Percentiles rank a stretch among this genome's conserved stretches.
Evolutionary conservation across 2,888 invertebrate genomes (phyloP).

Genomic region (Abrostola tripartita): DNA sequence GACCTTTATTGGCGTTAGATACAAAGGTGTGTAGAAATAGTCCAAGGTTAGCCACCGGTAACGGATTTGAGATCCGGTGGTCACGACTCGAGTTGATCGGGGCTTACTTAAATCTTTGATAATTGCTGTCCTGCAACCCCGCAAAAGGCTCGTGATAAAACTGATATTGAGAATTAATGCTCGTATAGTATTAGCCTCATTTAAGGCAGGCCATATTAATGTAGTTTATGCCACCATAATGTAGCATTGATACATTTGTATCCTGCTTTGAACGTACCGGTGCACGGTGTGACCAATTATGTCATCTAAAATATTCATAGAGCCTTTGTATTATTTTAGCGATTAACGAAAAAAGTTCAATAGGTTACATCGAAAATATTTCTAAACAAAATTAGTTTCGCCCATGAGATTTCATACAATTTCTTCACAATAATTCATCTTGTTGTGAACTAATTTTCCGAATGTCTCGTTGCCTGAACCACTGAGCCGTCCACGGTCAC

Average conservation of each 20-base stretch:
- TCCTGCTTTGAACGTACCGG: slow-evolving; percentile 12
- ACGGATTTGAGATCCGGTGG: slow-evolving; percentile 83
- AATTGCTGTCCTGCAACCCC: slow-evolving; percentile 68
- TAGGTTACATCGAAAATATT: slow-evolving; percentile 15
- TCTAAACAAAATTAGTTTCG: slow-evolving; percentile 29
- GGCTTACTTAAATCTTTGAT: slow-evolving; percentile 68
- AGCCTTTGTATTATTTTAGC: slow-evolving; percentile 1
- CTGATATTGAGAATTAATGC: slow-evolving; percentile 45
- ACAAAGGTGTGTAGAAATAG: slow-evolving; percentile 81
- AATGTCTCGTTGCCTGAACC: slow-evolving; percentile 47
- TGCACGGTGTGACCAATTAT: slow-evolving; percentile 11
- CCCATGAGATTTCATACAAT: slow-evolving; percentile 31
- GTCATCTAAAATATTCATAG: slow-evolving; percentile 12
- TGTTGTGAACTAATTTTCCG: slow-evolving; percentile 18
- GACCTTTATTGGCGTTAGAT: slow-evolving; percentile 76
- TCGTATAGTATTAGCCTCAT: slow-evolving; percentile 30
- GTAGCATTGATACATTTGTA: slow-evolving; percentile 4
- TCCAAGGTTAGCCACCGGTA: slow-evolving; percentile 81
- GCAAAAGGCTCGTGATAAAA: slow-evolving; percentile 59
- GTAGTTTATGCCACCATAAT: slow-evolving; percentile 16
- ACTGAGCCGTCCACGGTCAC: slow-evolving; percentile 70
- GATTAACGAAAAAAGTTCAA: slow-evolving; percentile 9
- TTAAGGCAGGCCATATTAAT: slow-evolving; percentile 18
- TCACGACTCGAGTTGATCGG: slow-evolving; percentile 76
- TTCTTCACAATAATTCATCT: slow-evolving; percentile 32